Conservation (phyloP, 1,140 invertebrate genomes). For the Procambarus clarkii region DNA sequence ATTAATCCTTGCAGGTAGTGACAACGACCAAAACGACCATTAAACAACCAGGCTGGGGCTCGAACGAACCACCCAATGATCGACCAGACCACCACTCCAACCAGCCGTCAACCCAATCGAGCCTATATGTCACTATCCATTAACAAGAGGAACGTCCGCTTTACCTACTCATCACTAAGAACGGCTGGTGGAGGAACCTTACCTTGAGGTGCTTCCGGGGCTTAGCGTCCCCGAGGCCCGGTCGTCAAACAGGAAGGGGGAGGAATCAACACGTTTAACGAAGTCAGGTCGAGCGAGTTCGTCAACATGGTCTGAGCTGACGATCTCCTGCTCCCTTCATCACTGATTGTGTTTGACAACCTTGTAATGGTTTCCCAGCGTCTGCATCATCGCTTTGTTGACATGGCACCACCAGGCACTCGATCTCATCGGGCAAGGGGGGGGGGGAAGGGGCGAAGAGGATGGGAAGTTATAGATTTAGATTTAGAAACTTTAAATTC, state of each 20-base stretch:
- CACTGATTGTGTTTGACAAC: slow-evolving; percentile 6
- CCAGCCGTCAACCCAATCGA: too few relatives aligned
- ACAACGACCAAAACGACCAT: too few relatives aligned
- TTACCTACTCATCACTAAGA: too few relatives aligned
- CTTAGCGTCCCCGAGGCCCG: neutral
- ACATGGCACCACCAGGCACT: slow-evolving; percentile 1
- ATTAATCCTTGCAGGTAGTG: too few relatives aligned
- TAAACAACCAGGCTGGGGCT: too few relatives aligned
- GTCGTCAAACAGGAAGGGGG: neutral
- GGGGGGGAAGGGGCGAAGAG: neutral
- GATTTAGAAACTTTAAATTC: too few relatives aligned
- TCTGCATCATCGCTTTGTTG: neutral
- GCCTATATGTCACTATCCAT: too few relatives aligned
- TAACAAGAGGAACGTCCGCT: too few relatives aligned
- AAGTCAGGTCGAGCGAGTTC: neutral
- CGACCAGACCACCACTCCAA: too few relatives aligned
- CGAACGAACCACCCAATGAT: too few relatives aligned
- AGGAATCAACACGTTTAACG: neutral
- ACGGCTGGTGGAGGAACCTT: too few relatives aligned
- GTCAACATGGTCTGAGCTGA: neutral
- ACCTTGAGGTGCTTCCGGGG: too few relatives aligned
- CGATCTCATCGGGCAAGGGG: neutral
- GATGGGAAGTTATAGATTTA: neutral
- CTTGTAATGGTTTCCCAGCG: slow-evolving; percentile 1
- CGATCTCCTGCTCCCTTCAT: neutral